Base-by-base conservation (phyloP, 2,888 invertebrate genomes). In the Yponomeuta malinellus region DNA sequence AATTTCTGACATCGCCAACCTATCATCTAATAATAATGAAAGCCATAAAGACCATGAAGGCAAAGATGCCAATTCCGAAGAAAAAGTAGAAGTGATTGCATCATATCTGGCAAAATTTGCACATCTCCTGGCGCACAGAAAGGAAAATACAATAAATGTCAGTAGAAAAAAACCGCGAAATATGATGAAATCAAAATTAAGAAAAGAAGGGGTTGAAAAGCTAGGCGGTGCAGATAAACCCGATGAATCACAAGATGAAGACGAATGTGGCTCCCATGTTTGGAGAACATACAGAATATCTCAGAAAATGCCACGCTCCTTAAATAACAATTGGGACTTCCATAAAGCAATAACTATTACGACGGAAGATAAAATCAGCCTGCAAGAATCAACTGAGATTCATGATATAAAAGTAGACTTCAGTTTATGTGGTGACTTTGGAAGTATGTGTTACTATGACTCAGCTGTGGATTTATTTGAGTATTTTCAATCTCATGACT, bases 341-440 rank as follows among this genome's bases (percentile, higher is more conserved):
- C 33, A 10, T 59, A 15, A 12, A 59, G 52, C 52, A 59, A 59
- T 6, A 59, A 59, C 52, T 12, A 59, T 59, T 59, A 59, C 52
- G 8, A 2, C 12, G 3, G 52, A 59, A 59, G 5, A 59, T 59
- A 15, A 59, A 12, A 59, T 59, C 52, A 59, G 52, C 52, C 5
- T 59, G 5, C 15, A 15, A 59, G 15, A 59, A 59, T 5, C 15
- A 15, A 12, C 52, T 59, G 15, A 59, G 15, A 59, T 59, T 59
- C 15, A 59, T 15, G 52, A 59, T 59, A 12, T 59, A 4, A 59
- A 59, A 59, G 1, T 59, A 15, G 52, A 59, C 52, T 15, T 59
- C 12, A 90, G 90, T 79, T 71, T 83, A 71, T 90, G 90, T 75
- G 72, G 76, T 71, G 90, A 91, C 79, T 91, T 87, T 79, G 91